These are phyloP conservation scores for Dynastes tityus DNA, from an alignment of 2,888 invertebrate species.

Conservation along the genomic window DNA sequence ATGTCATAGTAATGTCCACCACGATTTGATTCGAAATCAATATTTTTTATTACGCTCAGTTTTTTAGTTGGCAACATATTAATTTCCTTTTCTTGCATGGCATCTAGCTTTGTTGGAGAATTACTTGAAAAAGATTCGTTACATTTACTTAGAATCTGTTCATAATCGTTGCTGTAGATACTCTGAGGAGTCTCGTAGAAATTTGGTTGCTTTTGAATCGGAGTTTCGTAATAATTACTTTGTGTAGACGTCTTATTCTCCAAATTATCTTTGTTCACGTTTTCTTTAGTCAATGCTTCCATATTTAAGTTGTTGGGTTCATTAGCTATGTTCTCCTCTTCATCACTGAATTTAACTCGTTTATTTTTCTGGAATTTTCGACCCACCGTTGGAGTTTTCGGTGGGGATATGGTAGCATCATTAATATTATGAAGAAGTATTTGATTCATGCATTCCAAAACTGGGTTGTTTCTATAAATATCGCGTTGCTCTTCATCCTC, in stretches of 20 bases:
- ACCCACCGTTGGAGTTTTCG: slow-evolving; percentile 68
- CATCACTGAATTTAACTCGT: slow-evolving; percentile 69
- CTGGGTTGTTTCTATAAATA: slow-evolving; percentile 86
- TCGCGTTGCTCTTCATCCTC: slow-evolving; percentile 81
- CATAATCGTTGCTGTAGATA: slow-evolving; percentile 84
- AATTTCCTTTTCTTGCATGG: slow-evolving; percentile 57
- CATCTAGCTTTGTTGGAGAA: slow-evolving; percentile 55
- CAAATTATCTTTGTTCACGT: slow-evolving; percentile 55
- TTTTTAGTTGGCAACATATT: slow-evolving; percentile 72
- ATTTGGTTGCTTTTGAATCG: slow-evolving; percentile 69
- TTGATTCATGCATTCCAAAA: slow-evolving; percentile 89
- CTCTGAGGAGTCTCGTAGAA: slow-evolving; percentile 80
- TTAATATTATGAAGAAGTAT: slow-evolving; percentile 84
- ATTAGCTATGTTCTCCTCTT: slow-evolving; percentile 54
- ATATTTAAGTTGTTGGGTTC: slow-evolving; percentile 38
- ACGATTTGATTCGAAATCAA: slow-evolving; percentile 71
- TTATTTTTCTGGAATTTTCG: slow-evolving; percentile 66
- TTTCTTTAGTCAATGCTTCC: slow-evolving; percentile 46
- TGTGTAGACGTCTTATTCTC: slow-evolving; percentile 50
- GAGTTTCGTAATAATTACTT: slow-evolving; percentile 69
- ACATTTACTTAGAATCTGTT: slow-evolving; percentile 75
- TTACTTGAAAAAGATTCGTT: slow-evolving; percentile 63
- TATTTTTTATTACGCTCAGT: slow-evolving; percentile 73
- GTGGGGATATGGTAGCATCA: slow-evolving; percentile 69
- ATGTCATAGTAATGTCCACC: slow-evolving; percentile 77